Conservation (phyloP, 2,113 vertebrate genomes). For the Zeus faber region DNA sequence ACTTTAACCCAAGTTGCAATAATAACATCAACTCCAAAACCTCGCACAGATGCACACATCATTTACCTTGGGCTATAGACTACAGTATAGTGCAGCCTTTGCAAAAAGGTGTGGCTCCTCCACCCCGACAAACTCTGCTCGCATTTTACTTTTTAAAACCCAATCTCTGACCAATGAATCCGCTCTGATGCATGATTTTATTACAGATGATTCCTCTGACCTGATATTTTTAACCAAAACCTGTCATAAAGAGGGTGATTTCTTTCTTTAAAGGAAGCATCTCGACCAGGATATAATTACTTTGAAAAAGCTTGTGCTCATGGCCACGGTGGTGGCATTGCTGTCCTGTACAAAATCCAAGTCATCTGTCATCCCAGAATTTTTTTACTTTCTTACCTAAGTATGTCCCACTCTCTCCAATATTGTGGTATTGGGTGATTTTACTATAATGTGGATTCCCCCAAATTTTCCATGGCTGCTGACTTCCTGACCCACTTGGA, state of each 20-base stretch:
- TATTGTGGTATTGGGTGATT: too few species aligned
- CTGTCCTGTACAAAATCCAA: conserved; percentile 2
- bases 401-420: neutral
- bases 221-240: neutral
- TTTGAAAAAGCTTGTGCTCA: too few species aligned
- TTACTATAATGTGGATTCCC: neutral
- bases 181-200: neutral
- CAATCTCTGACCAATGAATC: neutral
- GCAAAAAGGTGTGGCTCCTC: too few species aligned
- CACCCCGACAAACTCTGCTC: neutral
- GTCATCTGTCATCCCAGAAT: neutral
- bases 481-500: neutral
- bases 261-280: neutral
- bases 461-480: too few species aligned
- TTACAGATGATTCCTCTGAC: neutral
- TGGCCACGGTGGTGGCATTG: neutral
- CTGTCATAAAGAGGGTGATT: neutral
- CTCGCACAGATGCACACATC: too few species aligned
- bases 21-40: too few species aligned
- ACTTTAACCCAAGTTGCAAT: too few species aligned
- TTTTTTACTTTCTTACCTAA: neutral
- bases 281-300: neutral
- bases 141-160: neutral
- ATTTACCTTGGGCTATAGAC: neutral
- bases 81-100: neutral